Percentiles rank a stretch among this genome's conserved stretches.
Conservation (phyloP, 2,113 vertebrate species). For the Excalfactoria chinensis region DNA sequence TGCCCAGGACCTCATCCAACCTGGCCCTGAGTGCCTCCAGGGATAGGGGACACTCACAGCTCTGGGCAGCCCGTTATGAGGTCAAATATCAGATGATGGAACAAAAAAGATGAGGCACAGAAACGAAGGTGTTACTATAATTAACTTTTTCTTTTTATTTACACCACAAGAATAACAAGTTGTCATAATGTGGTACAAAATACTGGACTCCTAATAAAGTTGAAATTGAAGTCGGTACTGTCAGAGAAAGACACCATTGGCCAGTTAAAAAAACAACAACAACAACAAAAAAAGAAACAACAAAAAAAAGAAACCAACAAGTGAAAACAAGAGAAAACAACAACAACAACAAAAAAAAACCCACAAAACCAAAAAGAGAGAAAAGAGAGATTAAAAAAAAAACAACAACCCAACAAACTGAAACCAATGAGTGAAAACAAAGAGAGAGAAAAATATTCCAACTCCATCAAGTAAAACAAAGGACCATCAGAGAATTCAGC, state of each 20-base stretch:
- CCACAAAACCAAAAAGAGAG: background rate
- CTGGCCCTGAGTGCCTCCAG: background rate
- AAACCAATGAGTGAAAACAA: slow-evolving; percentile 1
- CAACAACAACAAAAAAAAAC: slow-evolving; percentile 29
- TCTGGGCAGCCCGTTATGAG: background rate
- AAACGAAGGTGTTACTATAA: slow-evolving; percentile 66
- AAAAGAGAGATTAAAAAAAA: slow-evolving; percentile 3
- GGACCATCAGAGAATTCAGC: slow-evolving; percentile 57
- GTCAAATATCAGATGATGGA: background rate
- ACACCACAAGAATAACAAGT: slow-evolving; percentile 87
- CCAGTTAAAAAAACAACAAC: slow-evolving; percentile 46
- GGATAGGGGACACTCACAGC: too few relatives aligned
- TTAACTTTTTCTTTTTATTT: slow-evolving; percentile 85
- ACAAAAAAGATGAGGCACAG: slow-evolving; percentile 33
- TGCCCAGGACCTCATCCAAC: background rate
- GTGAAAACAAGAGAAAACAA: slow-evolving; percentile 3
- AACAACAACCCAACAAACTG: background rate
- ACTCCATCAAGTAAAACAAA: slow-evolving; percentile 74
- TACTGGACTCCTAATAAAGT: slow-evolving; percentile 82
- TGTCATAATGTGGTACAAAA: slow-evolving; percentile 83
- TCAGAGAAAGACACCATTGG: slow-evolving; percentile 78
- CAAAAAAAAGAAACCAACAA: background rate
- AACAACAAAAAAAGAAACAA: background rate
- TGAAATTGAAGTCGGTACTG: slow-evolving; percentile 77
- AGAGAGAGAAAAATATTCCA: slow-evolving; percentile 62